Conservation (phyloP, 2,113 vertebrate species). For the Corapipo altera region DNA sequence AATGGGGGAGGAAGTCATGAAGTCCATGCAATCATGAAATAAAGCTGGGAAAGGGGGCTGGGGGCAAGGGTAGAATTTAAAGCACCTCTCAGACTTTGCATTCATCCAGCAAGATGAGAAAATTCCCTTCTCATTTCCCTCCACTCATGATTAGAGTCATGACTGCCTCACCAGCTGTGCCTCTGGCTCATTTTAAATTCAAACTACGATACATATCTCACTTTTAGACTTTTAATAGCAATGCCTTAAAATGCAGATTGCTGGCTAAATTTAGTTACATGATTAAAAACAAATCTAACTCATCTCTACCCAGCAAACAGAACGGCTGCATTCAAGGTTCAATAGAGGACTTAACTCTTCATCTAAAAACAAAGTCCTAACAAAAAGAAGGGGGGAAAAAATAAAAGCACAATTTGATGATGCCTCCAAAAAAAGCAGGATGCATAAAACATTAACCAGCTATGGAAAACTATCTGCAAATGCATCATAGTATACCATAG, state of each 20-base stretch:
- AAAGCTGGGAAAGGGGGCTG: not conserved
- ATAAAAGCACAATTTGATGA: slow-evolving; percentile 8
- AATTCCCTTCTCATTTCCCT: slow-evolving; percentile 34
- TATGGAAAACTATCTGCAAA: slow-evolving; percentile 32
- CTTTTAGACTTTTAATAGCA: slow-evolving; percentile 76
- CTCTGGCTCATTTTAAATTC: slow-evolving; percentile 69
- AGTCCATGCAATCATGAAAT: not conserved
- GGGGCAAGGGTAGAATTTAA: not conserved
- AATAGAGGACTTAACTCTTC: slow-evolving; percentile 53
- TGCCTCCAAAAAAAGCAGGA: slow-evolving; percentile 21
- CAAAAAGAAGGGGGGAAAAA: not conserved
- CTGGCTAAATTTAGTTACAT: slow-evolving; percentile 74
- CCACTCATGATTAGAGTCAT: slow-evolving; percentile 29
- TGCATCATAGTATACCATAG: slow-evolving; percentile 34
- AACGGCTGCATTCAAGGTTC: slow-evolving; percentile 64
- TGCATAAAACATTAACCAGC: slow-evolving; percentile 52
- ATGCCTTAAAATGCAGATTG: slow-evolving; percentile 77
- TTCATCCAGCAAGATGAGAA: slow-evolving; percentile 23
- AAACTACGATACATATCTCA: slow-evolving; percentile 67
- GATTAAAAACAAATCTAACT: slow-evolving; percentile 76
- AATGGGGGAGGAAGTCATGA: fast-evolving
- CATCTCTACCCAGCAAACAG: slow-evolving; percentile 65
- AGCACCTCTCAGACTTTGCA: not conserved
- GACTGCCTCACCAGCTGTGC: slow-evolving; percentile 66
- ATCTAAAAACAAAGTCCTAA: slow-evolving; percentile 36